Base-by-base conservation (phyloP, 2,113 vertebrate genomes). In the Ramphastos sulfuratus region DNA sequence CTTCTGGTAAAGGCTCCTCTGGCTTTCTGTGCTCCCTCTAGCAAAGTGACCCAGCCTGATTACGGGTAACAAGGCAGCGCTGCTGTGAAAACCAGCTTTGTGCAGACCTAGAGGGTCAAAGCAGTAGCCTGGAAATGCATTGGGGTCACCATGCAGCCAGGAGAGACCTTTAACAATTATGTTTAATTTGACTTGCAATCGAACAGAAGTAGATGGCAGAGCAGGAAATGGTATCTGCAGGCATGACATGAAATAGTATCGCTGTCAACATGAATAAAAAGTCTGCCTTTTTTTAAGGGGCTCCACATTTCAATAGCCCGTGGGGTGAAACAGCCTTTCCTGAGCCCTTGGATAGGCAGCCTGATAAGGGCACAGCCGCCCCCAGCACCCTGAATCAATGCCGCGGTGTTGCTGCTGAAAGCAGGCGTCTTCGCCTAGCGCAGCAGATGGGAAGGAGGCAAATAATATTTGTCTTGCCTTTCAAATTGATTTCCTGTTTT, bases 401-500 rank as follows among this genome's bases (percentile, higher is more conserved):
- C 80, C 31, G 25, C 44, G 6, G 15, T 50, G 75, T 96, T 56
- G 3, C 82, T 91, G 93, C 96, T 86, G 94, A 93, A 95, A 86
- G 93, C 96, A 90, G 73, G 24, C 56, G 0, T 83, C 91, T 94
- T 94, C 96, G 31, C 83, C 30, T 86, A 78, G 94, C 89, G 39
- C 59, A 81, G 95, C 97, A 97, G 97, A 97, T 96, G 97, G 97
- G 95, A 75, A 87, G 90, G 93, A 94, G 95, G 97, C 94, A 91
- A 96, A 97, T 81, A 87, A 93, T 91, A 93, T 97, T 96, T 95
- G 92, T 97, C 96, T 96, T 96, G 91, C 87, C 87, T 96, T 96
- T 96, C 94, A 86, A 89, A 94, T 92, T 92, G 95, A 92, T 96
- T 97, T 97, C 97, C 95, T 96, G 91, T 95, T 93, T 96, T 96